Base-by-base conservation (phyloP, 1,140 invertebrate species). In the Dendroctonus ponderosae region DNA sequence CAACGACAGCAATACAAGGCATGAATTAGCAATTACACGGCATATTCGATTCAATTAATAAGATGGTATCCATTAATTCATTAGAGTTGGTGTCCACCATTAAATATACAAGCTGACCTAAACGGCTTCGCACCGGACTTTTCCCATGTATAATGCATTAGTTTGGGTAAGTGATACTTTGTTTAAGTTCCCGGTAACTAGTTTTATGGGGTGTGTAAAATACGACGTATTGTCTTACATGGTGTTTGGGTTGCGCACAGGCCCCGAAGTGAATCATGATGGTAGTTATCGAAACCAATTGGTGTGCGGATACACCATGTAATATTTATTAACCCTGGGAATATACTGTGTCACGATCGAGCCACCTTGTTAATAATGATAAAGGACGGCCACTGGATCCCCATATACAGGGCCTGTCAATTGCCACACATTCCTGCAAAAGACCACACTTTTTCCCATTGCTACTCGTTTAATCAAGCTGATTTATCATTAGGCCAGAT, bases 271-370 rank as follows among this genome's bases (percentile, higher is more conserved):
- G 65, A 67, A 67, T 67, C 65, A 67, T 62, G 65, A 67, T 67
- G 52, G 58, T 67, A 67, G 65, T 67, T 67, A 67, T 58, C 59
- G 65, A 51, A 51, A 57, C 58, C 66, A 67, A 62, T 67, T 67
- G 66, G 58, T 44, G 39, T 67, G 58, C 50, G 41, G 52, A 62
- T 56, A 58, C 50, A 40, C 58, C 50, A 67, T 67, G 66, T 51
- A 67, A 67, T 67, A 67, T 67, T 61, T 67, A 67, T 67, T 67
- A 67, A 62, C 66, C 58, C 66, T 67, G 56, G 66, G 51, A 62
- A 67, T 62, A 67, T 57, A 67, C 66, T 51, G 52, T 12, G 65
- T 53, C 65, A 61, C 57, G 57, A 67, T 11, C 41, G 12, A 37
- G 57, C 8, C 50, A 54, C 52, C 53, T 65, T 65, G 53, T 65